These are phyloP conservation scores for Exaiptasia diaphana DNA, from an alignment of 64 coral and sea anemone species.

Conservation along the genomic window DNA sequence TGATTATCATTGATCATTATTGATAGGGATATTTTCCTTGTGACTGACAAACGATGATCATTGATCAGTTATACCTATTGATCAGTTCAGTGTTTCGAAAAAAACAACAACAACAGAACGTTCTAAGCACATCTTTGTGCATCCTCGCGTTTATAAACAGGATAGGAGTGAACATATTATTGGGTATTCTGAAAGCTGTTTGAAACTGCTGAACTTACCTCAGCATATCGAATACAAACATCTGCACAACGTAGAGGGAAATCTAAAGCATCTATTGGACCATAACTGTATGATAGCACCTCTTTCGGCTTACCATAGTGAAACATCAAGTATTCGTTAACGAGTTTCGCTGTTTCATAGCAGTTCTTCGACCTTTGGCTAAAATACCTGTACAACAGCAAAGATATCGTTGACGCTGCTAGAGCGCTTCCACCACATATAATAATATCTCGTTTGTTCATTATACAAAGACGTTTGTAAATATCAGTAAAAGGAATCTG, in stretches of 20 bases:
- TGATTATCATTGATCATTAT: too few relatives aligned
- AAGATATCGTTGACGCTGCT: slow-evolving; percentile 17
- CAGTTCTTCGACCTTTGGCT: neutral
- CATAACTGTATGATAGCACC: slow-evolving; percentile 35
- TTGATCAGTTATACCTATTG: too few relatives aligned
- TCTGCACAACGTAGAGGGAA: slow-evolving; percentile 39
- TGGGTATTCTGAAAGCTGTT: too few relatives aligned
- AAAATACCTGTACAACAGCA: slow-evolving; percentile 10
- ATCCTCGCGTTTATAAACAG: too few relatives aligned
- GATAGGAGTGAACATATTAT: too few relatives aligned
- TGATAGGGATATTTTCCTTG: too few relatives aligned
- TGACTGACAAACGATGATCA: too few relatives aligned
- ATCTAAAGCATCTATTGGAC: slow-evolving; percentile 16
- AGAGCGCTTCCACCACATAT: slow-evolving; percentile 12
- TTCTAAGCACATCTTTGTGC: too few relatives aligned
- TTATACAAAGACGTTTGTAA: too few relatives aligned
- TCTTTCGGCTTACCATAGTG: slow-evolving; percentile 52
- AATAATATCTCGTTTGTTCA: neutral
- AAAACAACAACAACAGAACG: too few relatives aligned
- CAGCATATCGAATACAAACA: slow-evolving; percentile 26
- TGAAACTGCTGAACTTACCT: slow-evolving; percentile 22
- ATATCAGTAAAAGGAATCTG: too few relatives aligned
- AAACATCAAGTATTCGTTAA: slow-evolving; percentile 28
- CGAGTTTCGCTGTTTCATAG: slow-evolving; percentile 32
- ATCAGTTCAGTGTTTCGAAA: too few relatives aligned